Conservation (phyloP, 2,113 vertebrate species). For the Lates calcarifer region DNA sequence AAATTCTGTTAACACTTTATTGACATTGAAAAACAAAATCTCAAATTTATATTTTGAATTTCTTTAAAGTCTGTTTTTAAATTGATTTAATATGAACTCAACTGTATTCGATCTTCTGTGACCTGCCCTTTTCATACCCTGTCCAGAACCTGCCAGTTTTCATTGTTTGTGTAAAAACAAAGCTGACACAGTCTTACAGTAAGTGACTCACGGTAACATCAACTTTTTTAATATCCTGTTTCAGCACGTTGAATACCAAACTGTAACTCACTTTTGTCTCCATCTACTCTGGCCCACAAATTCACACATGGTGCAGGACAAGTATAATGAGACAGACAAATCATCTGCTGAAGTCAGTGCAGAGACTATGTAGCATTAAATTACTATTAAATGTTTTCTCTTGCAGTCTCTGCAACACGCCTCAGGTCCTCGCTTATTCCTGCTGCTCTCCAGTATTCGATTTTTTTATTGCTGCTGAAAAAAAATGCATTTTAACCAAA, state of each 20-base stretch:
- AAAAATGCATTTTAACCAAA: neutral
- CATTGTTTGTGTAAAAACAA: neutral
- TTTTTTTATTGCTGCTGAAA: neutral
- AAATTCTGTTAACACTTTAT: neutral
- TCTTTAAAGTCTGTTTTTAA: neutral
- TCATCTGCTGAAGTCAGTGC: neutral
- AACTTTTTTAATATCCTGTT: constrained; percentile 42
- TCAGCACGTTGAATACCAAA: constrained; percentile 34
- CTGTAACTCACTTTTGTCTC: constrained; percentile 5
- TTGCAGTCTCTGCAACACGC: neutral
- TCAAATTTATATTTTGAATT: too few relatives aligned
- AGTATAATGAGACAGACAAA: constrained; percentile 12
- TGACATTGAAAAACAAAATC: neutral
- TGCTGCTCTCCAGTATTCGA: neutral
- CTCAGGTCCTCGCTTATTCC: neutral
- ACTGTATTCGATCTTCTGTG: neutral
- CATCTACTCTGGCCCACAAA: constrained; percentile 15
- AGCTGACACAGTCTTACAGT: constrained; percentile 3
- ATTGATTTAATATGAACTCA: neutral
- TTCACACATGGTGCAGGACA: neutral
- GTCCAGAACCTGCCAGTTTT: neutral
- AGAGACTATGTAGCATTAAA: neutral
- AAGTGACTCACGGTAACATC: constrained; percentile 32
- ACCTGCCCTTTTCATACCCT: neutral
- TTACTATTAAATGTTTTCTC: neutral